These are phyloP conservation scores for Drosophila auraria DNA, from an alignment of 1,140 invertebrate species.

Conservation along the genomic window DNA sequence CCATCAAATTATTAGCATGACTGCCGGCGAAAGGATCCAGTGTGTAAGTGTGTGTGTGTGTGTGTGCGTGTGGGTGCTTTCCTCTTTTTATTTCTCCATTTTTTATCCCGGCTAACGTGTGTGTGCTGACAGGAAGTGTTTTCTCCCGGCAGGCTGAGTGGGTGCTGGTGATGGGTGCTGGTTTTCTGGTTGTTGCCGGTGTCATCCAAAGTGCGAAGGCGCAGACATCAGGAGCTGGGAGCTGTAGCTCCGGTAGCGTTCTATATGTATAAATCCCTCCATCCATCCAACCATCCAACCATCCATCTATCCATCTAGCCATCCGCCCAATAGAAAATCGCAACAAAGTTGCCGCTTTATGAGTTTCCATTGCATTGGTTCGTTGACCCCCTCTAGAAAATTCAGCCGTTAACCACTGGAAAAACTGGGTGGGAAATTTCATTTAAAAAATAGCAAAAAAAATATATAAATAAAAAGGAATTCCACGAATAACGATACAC, in stretches of 20 bases:
- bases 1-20: conserved; percentile 83
- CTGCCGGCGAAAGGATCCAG: conserved; percentile 70
- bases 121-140: conserved; percentile 61
- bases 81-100: conserved; percentile 11
- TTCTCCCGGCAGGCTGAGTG: conserved; percentile 20
- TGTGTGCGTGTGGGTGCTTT: conserved; percentile 12
- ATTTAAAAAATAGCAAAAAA: conserved; percentile 1
- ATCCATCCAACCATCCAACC: conserved; percentile 4
- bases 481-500: conserved; percentile 8
- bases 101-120: not conserved
- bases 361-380: conserved; percentile 61
- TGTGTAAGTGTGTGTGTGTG: conserved; percentile 26
- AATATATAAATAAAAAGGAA: not conserved
- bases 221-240: conserved; percentile 59
- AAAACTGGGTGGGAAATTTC: conserved; percentile 2
- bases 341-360: conserved; percentile 64
- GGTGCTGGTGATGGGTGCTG: conserved; percentile 8
- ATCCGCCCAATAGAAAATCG: conserved; percentile 30
- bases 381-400: conserved; percentile 25
- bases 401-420: conserved; percentile 12
- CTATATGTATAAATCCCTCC: not conserved
- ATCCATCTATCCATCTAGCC: conserved; percentile 7
- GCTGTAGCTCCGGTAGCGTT: conserved; percentile 27
- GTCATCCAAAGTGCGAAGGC: conserved; percentile 52
- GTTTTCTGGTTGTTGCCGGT: conserved; percentile 23